Conservation (phyloP, 2,888 invertebrate species). For the Criorhina ranunculi region DNA sequence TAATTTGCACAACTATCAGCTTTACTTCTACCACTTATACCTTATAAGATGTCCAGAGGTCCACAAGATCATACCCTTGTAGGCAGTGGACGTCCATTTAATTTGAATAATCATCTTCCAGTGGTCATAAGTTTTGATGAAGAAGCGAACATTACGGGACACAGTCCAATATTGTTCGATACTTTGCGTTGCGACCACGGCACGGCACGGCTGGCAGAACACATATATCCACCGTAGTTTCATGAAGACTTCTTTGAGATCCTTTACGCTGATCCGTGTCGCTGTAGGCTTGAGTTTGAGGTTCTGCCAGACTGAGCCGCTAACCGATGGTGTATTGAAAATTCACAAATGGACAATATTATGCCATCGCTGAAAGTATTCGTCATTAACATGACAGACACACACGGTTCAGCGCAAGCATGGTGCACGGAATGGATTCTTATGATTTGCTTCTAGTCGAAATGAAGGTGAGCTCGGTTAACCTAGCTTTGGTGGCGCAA, state of each 20-base stretch:
- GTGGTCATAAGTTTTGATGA: constrained; percentile 55
- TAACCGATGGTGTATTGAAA: constrained; percentile 20
- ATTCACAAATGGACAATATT: constrained; percentile 41
- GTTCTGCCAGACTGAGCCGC: no score
- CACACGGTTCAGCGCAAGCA: neutral
- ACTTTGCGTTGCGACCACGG: neutral
- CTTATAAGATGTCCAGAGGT: no score
- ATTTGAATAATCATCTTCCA: constrained; percentile 69
- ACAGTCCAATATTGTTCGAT: constrained; percentile 32
- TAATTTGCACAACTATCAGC: no score
- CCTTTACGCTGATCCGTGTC: constrained; percentile 53
- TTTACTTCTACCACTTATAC: no score
- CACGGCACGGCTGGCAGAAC: constrained; percentile 44
- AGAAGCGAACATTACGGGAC: constrained; percentile 68
- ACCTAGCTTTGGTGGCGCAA: no score
- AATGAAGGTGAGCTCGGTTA: no score
- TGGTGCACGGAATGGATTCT: constrained; percentile 1
- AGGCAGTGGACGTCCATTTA: no score
- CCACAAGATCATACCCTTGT: no score
- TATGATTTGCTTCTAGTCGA: no score
- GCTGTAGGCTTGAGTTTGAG: neutral
- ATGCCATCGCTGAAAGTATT: constrained; percentile 64
- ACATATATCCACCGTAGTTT: constrained; percentile 41
- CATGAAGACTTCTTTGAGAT: constrained; percentile 34
- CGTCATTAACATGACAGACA: constrained; percentile 56